Evolutionary conservation across 2,888 invertebrate species (phyloP).

Genomic region (Pollenia amentaria): DNA sequence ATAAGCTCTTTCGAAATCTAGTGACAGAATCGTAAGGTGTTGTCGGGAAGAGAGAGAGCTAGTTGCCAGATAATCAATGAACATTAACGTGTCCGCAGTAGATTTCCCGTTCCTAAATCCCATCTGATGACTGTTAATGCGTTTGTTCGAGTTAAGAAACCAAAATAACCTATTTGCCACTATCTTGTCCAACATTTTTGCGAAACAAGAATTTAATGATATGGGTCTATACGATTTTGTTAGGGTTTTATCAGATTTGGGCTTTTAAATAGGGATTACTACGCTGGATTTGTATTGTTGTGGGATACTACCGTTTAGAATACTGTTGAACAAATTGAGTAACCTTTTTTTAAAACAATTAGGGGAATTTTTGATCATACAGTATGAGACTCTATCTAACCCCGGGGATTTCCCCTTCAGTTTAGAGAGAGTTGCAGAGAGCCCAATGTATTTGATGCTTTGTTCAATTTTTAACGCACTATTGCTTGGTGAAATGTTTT

Average conservation of each 20-base stretch:
- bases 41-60: neutral
- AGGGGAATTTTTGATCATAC: slow-evolving; percentile 7
- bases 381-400: neutral
- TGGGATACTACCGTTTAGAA: slow-evolving; percentile 7
- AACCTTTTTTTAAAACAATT: neutral
- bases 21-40: neutral
- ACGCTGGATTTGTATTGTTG: slow-evolving; percentile 66
- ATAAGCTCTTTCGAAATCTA: slow-evolving; percentile 7
- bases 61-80: neutral
- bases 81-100: neutral
- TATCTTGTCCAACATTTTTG: slow-evolving; percentile 1
- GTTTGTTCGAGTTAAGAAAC: neutral
- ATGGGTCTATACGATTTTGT: slow-evolving; percentile 71
- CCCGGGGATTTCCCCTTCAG: slow-evolving; percentile 14
- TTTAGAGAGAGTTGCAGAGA: neutral
- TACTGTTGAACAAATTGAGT: neutral
- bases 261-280: slow-evolving; percentile 68
- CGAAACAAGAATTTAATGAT: slow-evolving; percentile 59
- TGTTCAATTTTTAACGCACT: neutral
- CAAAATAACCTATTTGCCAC: slow-evolving; percentile 15
- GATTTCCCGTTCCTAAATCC: slow-evolving; percentile 2
- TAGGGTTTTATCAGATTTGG: slow-evolving; percentile 51
- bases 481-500: neutral
- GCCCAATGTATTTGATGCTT: slow-evolving; percentile 10
- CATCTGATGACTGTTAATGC: neutral